Evolutionary conservation across 2,888 invertebrate species (phyloP).

Genomic region (Drosophila colorata): DNA sequence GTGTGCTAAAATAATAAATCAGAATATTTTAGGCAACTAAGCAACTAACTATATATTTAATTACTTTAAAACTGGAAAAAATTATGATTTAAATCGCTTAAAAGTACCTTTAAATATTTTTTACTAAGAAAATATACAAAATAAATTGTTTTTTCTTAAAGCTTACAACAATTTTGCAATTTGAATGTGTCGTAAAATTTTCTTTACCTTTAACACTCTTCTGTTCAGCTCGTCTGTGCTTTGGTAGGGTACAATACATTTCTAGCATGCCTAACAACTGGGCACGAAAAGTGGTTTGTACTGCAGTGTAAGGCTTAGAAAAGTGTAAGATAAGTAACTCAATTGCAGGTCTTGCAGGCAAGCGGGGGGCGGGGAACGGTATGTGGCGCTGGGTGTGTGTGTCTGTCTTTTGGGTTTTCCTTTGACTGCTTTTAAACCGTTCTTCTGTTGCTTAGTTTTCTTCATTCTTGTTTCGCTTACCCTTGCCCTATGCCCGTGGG

Average conservation of each 20-base stretch:
- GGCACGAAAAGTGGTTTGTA: conserved; percentile 13
- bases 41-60: no score
- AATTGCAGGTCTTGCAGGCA: conserved; percentile 43
- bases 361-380: not conserved
- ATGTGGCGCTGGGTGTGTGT: conserved; percentile 21
- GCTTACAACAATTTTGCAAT: no score
- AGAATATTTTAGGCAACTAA: no score
- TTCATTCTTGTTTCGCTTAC: conserved; percentile 28
- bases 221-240: not conserved
- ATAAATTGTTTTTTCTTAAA: no score
- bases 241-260: conserved; percentile 30
- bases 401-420: conserved; percentile 38
- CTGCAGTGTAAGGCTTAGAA: conserved; percentile 31
- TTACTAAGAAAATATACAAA: no score
- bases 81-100: no score
- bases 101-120: no score
- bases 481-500: conserved; percentile 46
- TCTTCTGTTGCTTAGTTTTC: conserved; percentile 52
- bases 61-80: no score
- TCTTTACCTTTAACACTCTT: not conserved
- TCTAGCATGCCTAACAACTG: conserved; percentile 22
- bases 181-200: not conserved
- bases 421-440: conserved; percentile 52
- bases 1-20: no score
- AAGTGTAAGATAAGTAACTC: conserved; percentile 64